Conservation (phyloP, 2,113 vertebrate genomes). For the Cephalopholis sonnerati region DNA sequence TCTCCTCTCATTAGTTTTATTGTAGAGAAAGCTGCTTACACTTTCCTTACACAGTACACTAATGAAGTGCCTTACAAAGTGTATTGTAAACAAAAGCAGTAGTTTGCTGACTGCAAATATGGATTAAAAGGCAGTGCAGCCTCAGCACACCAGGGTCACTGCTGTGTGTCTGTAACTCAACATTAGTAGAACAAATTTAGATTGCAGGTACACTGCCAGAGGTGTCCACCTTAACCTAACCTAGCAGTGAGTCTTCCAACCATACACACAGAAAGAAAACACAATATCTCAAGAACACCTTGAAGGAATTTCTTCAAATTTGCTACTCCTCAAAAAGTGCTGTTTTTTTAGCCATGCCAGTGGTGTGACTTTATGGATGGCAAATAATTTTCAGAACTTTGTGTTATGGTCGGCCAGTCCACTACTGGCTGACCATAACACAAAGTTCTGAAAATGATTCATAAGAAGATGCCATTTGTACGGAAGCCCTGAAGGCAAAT, state of each 20-base stretch:
- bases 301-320: no score
- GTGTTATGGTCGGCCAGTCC: neutral
- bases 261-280: neutral
- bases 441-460: neutral
- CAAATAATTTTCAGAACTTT: neutral
- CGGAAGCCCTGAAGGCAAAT: no score
- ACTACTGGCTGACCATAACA: neutral
- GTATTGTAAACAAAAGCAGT: conserved; percentile 15
- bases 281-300: no score
- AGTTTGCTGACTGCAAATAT: conserved; percentile 10
- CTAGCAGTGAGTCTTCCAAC: neutral
- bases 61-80: conserved; percentile 17
- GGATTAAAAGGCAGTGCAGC: conserved; percentile 32
- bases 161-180: neutral
- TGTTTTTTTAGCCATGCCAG: no score
- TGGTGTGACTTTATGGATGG: neutral
- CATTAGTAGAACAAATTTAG: neutral
- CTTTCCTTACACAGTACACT: neutral
- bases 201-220: neutral
- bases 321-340: no score
- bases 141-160: neutral
- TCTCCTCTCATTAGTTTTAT: conserved; percentile 41
- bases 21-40: conserved; percentile 45
- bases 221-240: neutral
- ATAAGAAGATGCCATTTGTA: neutral